phyloP scores from a whole-genome alignment of 1,140 invertebrate genomes.

The Acyrthosiphon pisum region DNA sequence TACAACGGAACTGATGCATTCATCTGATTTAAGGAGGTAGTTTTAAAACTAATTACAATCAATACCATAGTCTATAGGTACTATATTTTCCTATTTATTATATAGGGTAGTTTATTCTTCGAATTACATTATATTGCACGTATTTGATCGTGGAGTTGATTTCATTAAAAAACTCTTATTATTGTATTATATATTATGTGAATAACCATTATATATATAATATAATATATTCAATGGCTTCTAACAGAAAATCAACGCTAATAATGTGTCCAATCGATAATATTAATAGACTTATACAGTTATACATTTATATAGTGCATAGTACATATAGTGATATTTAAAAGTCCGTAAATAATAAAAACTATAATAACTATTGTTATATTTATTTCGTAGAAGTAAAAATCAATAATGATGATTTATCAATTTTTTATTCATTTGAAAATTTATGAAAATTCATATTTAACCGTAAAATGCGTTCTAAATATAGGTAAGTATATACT shows the following conservation, averaged over 20 bases:
- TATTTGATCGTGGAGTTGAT: not conserved
- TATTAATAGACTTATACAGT: not conserved
- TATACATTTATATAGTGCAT: not conserved
- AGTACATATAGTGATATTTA: not conserved
- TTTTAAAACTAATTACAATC: not conserved
- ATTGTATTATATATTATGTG: not conserved
- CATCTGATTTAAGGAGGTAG: not conserved
- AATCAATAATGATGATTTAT: not conserved
- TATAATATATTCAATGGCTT: not conserved
- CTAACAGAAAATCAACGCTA: not conserved
- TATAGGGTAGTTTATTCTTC: not conserved
- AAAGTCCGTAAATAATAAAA: not conserved
- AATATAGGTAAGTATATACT: too few relatives aligned
- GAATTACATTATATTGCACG: not conserved
- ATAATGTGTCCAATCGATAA: constrained; percentile 2
- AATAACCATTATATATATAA: not conserved
- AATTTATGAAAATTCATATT: not conserved
- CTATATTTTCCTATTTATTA: not conserved
- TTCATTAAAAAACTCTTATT: not conserved
- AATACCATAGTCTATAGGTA: not conserved
- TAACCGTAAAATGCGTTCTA: too few relatives aligned
- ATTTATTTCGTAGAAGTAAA: not conserved
- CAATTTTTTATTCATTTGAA: not conserved
- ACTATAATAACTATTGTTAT: not conserved
- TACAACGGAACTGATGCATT: too few relatives aligned